phyloP scores from a whole-genome alignment of 2,113 vertebrate species.

The Heterocephalus glaber region DNA sequence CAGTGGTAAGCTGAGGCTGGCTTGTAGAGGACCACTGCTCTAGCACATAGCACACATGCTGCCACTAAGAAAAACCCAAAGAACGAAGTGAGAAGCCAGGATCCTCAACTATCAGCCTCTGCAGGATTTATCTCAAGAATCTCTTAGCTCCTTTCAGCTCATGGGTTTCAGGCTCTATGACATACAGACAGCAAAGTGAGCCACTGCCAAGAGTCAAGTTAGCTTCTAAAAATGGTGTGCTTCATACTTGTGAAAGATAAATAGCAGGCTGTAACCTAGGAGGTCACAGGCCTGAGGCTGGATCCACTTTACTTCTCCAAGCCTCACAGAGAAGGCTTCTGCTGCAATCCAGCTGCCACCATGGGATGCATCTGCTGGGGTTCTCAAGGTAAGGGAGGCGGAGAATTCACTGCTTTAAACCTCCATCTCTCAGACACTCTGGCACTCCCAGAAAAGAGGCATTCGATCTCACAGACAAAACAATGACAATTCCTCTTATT shows the following conservation, averaged over 20 bases:
- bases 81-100: not conserved
- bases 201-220: constrained; percentile 19
- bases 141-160: constrained; percentile 1
- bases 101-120: not conserved
- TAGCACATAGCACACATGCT: not conserved
- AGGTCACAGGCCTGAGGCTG: not conserved
- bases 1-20: not conserved
- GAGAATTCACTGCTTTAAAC: not conserved
- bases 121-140: not conserved
- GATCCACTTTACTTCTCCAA: not conserved
- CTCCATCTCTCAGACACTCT: not conserved
- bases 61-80: not conserved
- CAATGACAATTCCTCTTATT: not conserved
- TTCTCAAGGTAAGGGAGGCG: not conserved
- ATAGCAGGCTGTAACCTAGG: not conserved
- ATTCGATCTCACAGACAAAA: not conserved
- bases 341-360: not conserved
- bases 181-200: not conserved
- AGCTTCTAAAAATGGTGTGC: constrained; percentile 48
- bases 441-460: not conserved
- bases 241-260: constrained; percentile 48
- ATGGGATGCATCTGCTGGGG: not conserved
- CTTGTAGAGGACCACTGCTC: rapidly evolving
- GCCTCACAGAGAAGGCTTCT: not conserved
- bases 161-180: not conserved